Conservation (phyloP, 2,797 vertebrate species). For the Coluber constrictor region DNA sequence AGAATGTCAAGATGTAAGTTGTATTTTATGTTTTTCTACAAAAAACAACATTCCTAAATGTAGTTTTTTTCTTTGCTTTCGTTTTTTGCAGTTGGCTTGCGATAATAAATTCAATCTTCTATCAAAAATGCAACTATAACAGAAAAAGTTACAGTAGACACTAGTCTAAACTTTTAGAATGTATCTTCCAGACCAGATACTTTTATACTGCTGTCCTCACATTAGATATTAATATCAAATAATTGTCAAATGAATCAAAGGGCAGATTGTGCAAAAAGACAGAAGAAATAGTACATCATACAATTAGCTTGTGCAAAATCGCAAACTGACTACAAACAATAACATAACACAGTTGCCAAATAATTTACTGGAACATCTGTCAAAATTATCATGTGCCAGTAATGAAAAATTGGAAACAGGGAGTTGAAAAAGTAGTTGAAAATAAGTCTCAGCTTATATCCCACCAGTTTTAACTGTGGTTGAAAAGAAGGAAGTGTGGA, state of each 20-base stretch:
- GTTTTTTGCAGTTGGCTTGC: background rate
- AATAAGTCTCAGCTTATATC: background rate
- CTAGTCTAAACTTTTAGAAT: background rate
- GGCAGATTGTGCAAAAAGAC: background rate
- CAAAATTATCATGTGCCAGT: background rate
- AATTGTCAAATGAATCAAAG: background rate
- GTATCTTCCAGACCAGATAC: background rate
- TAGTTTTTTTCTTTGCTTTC: background rate
- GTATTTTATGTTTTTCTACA: background rate
- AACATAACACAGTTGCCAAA: background rate
- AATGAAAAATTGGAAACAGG: background rate
- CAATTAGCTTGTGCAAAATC: background rate
- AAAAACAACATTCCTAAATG: background rate
- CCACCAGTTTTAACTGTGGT: background rate
- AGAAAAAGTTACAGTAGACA: background rate
- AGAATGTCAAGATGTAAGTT: background rate
- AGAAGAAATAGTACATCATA: background rate
- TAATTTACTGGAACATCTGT: background rate
- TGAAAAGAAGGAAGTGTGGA: background rate
- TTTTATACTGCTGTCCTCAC: background rate
- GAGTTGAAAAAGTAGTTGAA: background rate
- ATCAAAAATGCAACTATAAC: background rate
- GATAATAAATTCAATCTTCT: background rate
- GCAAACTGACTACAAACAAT: background rate
- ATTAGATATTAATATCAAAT: background rate